Conservation (phyloP, 2,797 vertebrate genomes). For the Labeo calbasu region DNA sequence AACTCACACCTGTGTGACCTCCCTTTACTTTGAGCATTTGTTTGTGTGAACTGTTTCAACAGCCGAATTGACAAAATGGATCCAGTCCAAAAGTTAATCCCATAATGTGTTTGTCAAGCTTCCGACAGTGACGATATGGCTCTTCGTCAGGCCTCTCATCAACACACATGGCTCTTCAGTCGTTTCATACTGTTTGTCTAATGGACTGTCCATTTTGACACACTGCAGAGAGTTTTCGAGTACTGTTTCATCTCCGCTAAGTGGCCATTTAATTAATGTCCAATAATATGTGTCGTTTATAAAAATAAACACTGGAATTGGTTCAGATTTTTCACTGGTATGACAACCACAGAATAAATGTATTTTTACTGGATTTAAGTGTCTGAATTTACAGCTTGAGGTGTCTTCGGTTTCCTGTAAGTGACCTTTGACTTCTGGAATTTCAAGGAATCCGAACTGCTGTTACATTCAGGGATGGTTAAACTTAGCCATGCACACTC, state of each 20-base stretch:
- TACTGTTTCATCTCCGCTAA: conserved; percentile 46
- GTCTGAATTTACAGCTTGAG: conserved; percentile 15
- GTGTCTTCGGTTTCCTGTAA: conserved; percentile 40
- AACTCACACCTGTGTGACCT: conserved; percentile 40
- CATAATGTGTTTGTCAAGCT: conserved; percentile 62
- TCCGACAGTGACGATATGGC: conserved; percentile 35
- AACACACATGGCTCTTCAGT: conserved; percentile 23
- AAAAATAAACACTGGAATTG: conserved; percentile 50
- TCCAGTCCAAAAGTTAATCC: conserved; percentile 70
- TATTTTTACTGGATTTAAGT: conserved; percentile 44
- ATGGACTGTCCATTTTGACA: conserved; percentile 55
- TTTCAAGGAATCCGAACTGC: background rate
- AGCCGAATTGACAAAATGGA: conserved; percentile 71
- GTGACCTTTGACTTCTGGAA: conserved; percentile 16
- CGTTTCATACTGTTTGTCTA: conserved; percentile 50
- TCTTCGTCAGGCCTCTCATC: conserved; percentile 47
- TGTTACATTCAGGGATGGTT: background rate
- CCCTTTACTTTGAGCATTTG: conserved; percentile 49
- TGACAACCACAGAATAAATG: background rate
- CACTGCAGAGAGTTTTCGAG: conserved; percentile 45
- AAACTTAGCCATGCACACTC: conserved; percentile 26
- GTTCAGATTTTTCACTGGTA: conserved; percentile 4
- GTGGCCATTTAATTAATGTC: conserved; percentile 58
- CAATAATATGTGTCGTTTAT: conserved; percentile 44
- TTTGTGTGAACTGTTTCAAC: conserved; percentile 63